phyloP scores from a whole-genome alignment of 2,888 invertebrate genomes.

The Drosophila quinaria region DNA sequence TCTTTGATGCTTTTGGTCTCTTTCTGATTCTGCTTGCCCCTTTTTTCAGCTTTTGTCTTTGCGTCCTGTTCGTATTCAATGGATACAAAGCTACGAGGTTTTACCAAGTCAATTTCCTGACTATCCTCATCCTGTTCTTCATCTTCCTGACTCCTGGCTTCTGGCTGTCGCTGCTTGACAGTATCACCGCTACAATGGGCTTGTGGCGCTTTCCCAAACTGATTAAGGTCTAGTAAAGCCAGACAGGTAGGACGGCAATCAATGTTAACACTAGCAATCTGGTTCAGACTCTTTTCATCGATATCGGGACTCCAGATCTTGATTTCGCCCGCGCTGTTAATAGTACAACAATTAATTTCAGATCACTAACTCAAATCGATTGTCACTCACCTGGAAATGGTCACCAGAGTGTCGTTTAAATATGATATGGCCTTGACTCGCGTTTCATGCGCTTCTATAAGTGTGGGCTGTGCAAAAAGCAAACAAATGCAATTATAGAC shows the following conservation, averaged over 20 bases:
- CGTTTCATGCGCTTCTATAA: slow-evolving; percentile 87
- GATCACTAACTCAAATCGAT: background rate
- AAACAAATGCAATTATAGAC: background rate
- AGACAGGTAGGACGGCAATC: slow-evolving; percentile 92
- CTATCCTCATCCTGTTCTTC: slow-evolving; percentile 5
- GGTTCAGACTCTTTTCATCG: slow-evolving; percentile 83
- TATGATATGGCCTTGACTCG: slow-evolving; percentile 90
- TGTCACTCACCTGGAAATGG: slow-evolving; percentile 88
- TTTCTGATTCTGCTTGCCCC: slow-evolving; percentile 14
- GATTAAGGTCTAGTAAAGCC: slow-evolving; percentile 87
- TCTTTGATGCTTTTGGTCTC: slow-evolving; percentile 35
- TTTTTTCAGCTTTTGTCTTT: background rate
- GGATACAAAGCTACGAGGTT: slow-evolving; percentile 74
- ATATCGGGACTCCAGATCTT: slow-evolving; percentile 89
- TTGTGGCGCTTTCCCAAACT: slow-evolving; percentile 51
- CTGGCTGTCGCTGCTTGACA: background rate
- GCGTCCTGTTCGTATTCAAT: slow-evolving; percentile 78
- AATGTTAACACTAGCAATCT: slow-evolving; percentile 87
- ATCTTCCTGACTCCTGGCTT: slow-evolving; percentile 8
- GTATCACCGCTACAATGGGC: background rate
- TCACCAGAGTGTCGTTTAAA: slow-evolving; percentile 88
- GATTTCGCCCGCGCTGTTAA: slow-evolving; percentile 90
- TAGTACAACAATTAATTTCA: background rate
- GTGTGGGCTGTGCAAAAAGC: slow-evolving; percentile 35
- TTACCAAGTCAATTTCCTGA: slow-evolving; percentile 11